Evolutionary conservation across 2,888 invertebrate species (phyloP).

Genomic region (Physocephala rufipes): DNA sequence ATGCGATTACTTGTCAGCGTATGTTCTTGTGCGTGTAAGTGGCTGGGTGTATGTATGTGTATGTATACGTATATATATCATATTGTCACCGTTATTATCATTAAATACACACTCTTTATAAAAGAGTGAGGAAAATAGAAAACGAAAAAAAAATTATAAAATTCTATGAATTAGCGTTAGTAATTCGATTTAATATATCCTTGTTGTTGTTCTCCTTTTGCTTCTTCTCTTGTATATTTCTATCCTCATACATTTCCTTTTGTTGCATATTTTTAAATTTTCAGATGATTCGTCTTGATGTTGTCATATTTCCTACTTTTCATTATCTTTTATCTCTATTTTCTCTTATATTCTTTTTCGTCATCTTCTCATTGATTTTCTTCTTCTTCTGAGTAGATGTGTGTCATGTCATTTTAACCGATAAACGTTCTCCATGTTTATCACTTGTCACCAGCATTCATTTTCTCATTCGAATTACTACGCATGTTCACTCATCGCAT

Average conservation of each 20-base stretch:
- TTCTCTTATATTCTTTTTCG: not conserved
- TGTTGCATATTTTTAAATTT: not conserved
- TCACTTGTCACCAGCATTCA: no score
- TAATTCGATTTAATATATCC: not conserved
- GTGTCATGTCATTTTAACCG: constrained; percentile 5
- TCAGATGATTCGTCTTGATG: no score
- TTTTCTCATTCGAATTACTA: not conserved
- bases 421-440: no score
- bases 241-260: not conserved
- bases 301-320: not conserved
- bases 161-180: not conserved
- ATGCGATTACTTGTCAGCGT: no score
- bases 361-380: constrained; percentile 12
- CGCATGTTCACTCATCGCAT: no score
- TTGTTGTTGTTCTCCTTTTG: not conserved
- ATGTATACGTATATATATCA: not conserved
- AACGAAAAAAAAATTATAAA: not conserved
- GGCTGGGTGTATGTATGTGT: not conserved
- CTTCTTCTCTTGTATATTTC: not conserved
- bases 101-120: not conserved
- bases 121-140: not conserved
- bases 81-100: constrained; percentile 9
- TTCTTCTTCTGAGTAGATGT: constrained; percentile 46
- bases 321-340: not conserved
- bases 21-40: not conserved